A percentile compares a stretch with the other conserved stretches of the same genome.
These are phyloP conservation scores for Oasisia sp. DNA, from an alignment of 2,888 invertebrate genomes.

Conservation along the genomic window DNA sequence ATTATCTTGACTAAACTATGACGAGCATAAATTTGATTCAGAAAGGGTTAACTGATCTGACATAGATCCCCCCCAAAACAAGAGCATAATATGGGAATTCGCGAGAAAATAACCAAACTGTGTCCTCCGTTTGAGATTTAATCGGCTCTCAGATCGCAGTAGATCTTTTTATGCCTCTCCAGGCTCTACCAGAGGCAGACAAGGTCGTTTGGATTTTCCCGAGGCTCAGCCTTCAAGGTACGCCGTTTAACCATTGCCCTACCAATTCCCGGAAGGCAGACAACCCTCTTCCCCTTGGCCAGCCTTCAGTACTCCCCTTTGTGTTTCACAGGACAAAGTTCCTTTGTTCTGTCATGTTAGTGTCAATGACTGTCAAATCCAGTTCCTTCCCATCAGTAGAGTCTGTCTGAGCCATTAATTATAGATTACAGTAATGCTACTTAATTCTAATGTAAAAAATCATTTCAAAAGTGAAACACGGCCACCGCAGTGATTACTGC, in stretches of 20 bases:
- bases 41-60: not conserved
- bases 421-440: not conserved
- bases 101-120: not conserved
- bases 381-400: not conserved
- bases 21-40: too few relatives aligned
- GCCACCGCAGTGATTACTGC: not conserved
- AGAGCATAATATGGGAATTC: not conserved
- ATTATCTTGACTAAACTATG: too few relatives aligned
- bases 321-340: not conserved
- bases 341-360: not conserved
- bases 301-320: not conserved
- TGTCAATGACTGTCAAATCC: conserved; percentile 3
- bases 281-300: not conserved
- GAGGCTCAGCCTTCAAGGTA: not conserved
- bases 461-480: not conserved
- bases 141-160: not conserved
- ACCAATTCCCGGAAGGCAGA: not conserved
- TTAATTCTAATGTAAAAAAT: not conserved
- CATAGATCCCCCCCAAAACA: not conserved
- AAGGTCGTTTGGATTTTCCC: not conserved
- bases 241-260: not conserved
- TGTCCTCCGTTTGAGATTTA: not conserved
- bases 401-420: not conserved
- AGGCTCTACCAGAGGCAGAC: not conserved
- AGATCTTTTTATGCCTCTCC: not conserved